A percentile compares a stretch with the other conserved stretches of the same genome.
phyloP scores from a whole-genome alignment of 2,113 vertebrate species.

The Otolemur garnettii region DNA sequence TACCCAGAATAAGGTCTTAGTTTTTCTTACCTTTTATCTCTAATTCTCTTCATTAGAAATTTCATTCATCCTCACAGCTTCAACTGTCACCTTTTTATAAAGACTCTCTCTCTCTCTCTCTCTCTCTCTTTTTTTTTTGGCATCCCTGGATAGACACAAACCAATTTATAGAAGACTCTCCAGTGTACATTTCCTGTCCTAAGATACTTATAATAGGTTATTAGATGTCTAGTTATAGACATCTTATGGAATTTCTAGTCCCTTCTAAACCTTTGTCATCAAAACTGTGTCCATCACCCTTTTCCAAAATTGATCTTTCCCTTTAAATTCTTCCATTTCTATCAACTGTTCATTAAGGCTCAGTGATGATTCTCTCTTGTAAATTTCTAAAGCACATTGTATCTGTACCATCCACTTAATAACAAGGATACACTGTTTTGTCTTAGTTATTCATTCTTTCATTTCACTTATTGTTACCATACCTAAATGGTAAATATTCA shows the following conservation, averaged over 20 bases:
- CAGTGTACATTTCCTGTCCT: neutral
- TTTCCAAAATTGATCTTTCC: neutral
- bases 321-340: neutral
- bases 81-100: neutral
- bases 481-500: neutral
- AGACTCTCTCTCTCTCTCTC: too few species aligned
- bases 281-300: neutral
- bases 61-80: neutral
- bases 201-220: neutral
- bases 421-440: neutral
- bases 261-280: neutral
- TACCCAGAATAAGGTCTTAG: neutral
- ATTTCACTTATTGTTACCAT: neutral
- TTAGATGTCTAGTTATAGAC: neutral
- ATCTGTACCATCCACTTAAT: neutral
- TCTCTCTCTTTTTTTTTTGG: too few species aligned
- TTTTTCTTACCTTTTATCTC: neutral
- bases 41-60: conserved; percentile 49
- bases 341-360: neutral
- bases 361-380: neutral
- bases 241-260: neutral
- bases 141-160: too few species aligned
- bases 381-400: neutral
- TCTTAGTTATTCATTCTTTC: neutral
- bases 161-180: neutral